Base-by-base conservation (phyloP, 30 jellyfish, hydroid and myxozoan species). In the Hydractinia symbiolongicarpus region DNA sequence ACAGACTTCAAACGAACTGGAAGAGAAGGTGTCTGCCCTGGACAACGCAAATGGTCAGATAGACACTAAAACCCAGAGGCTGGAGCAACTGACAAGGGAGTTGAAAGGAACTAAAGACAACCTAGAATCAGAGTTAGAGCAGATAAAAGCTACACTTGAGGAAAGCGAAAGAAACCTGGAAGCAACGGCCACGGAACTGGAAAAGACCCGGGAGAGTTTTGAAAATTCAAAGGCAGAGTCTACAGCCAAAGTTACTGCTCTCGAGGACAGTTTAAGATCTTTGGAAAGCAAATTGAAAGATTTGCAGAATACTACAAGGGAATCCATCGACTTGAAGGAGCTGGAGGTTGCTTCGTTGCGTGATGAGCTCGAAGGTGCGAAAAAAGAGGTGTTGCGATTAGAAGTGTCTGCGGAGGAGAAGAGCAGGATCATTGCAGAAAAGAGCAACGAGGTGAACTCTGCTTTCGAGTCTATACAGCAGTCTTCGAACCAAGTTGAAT, bases 381-480 rank as follows among this genome's bases (percentile, higher is more conserved):
- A 58, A 58, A 58, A 58, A 16, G 69, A 58, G 19, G 19, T 11
- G 19, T 17, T 58, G 16, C 15, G 69, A 58, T 17, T 58, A 16
- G 69, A 58, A 58, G 69, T 58, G 15, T 13, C 15, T 1, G 69
- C 69, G 15, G 69, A 58, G 19, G 69, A 58, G 69, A 11, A 13
- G 15, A 16, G 16, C 15, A 16, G 69, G 16, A 58, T 58, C 69
- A 58, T 58, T 0, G 69, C 69, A 58, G 69, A 58, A 16, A 58
- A 58, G 19, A 58, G 69, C 69, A 58, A 58, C 69, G 69, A 58
- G 19, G 69, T 58, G 16, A 58, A 58, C 19, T 58, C 69, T 58
- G 69, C 69, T 58, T 58, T 58, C 19, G 69, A 58, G 15, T 58
- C 69, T 58, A 13, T 58, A 11, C 17, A 58, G 19, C 69, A 58